Evolutionary conservation across 1,140 invertebrate genomes (phyloP), one percentile per base, ranked within the genome.

Genomic region (Anastrepha ludens): DNA sequence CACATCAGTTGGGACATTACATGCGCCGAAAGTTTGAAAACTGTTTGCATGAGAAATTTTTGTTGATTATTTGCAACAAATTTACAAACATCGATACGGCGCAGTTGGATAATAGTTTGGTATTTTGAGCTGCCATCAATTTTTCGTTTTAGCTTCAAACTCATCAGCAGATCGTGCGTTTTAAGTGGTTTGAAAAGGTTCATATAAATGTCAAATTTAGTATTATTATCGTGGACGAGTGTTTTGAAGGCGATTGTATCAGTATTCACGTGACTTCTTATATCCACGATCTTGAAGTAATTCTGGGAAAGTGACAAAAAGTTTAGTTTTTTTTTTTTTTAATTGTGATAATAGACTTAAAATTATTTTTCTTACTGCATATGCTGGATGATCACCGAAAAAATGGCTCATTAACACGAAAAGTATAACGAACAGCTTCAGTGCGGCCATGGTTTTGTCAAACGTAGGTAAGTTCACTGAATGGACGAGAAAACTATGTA

Each of bases 11-110:
- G 41, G 11, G 41, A 74, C 44, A 74, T 17, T 15, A n/a, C 13
- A 15, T 13, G 3, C 29, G 67, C 39, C 44, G 67, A 5, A 13
- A 74, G 8, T n/a, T 74, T 74, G 44, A 74, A 74, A 15, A 74
- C 44, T 17, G 67, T 17, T 44, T 74, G 67, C 5, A 13, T 47
- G 9, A 74, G 39, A 74, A 44, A 74, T 44, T 47, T 74, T 3
- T 74, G 67, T 9, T 74, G 39, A 11, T n/a, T 74, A 41, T 74
- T 74, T 11, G 67, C 67, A 17, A 74, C 39, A 74, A 74, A 74
- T 47, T 74, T 74, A 15, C 67, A 74, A 44, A 74, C 67, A 44
- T 74, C 41, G 2, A 74, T 74, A 13, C 41, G 67, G 3, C 67
- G 67, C 11, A 74, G 15, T 5, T 74, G 67, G 6, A 74, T 41